Evolutionary conservation across 1,140 invertebrate species (phyloP).

Genomic region (Zaprionus vittiger): DNA sequence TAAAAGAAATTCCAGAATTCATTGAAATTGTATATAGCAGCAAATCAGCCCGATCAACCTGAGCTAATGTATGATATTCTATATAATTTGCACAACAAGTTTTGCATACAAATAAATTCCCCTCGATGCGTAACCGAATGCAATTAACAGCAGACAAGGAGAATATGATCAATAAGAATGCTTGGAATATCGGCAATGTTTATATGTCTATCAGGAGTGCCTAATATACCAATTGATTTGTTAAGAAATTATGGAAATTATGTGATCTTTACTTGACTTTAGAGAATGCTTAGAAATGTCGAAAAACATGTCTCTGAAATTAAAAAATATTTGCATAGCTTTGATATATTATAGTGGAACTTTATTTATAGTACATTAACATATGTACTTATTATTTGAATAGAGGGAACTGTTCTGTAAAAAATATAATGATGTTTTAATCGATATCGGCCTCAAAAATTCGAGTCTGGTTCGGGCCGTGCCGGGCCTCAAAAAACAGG

Average conservation of each 20-base stretch:
- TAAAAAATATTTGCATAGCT: too few species aligned
- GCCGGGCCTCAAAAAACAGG: too few species aligned
- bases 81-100: background rate
- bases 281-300: too few species aligned
- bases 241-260: background rate
- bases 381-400: too few species aligned
- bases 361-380: too few species aligned
- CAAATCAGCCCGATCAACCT: background rate
- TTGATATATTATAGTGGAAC: too few species aligned
- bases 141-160: background rate
- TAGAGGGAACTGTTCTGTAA: too few species aligned
- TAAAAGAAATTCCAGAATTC: background rate
- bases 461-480: too few species aligned
- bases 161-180: background rate
- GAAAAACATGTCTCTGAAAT: too few species aligned
- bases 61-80: background rate
- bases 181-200: background rate
- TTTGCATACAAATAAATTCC: background rate
- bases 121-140: background rate
- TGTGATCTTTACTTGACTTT: too few species aligned
- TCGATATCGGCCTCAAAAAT: too few species aligned
- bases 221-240: background rate
- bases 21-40: conserved; percentile 10
- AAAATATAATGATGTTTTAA: too few species aligned
- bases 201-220: background rate